Conservation (phyloP, 2,888 invertebrate species). For the Apodemia zela region DNA sequence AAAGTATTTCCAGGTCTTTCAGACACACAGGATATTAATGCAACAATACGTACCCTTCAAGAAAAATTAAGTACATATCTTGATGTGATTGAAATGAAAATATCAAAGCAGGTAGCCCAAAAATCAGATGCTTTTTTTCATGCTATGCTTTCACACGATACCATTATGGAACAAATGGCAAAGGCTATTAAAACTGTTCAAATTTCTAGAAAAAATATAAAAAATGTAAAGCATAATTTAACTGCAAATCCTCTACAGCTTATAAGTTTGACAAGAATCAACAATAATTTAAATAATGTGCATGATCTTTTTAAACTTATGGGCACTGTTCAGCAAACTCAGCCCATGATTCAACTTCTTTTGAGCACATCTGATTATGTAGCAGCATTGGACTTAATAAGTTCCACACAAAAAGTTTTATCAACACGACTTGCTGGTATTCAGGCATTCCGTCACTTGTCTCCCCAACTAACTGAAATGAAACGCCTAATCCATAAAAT, state of each 20-base stretch:
- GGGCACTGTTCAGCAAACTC: constrained; percentile 98
- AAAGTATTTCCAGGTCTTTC: constrained; percentile 89
- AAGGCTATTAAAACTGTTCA: constrained; percentile 89
- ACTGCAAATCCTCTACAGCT: constrained; percentile 90
- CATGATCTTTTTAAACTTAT: constrained; percentile 92
- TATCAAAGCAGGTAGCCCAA: constrained; percentile 94
- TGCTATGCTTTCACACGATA: constrained; percentile 98
- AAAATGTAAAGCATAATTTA: constrained; percentile 87
- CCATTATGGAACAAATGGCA: constrained; percentile 96
- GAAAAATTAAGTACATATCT: constrained; percentile 96
- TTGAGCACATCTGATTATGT: constrained; percentile 98
- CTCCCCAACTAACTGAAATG: constrained; percentile 97
- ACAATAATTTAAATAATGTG: constrained; percentile 83
- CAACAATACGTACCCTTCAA: constrained; percentile 86
- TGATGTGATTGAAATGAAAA: constrained; percentile 96
- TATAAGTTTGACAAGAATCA: constrained; percentile 84
- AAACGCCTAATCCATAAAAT: constrained; percentile 97
- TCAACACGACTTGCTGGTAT: constrained; percentile 94
- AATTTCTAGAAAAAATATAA: constrained; percentile 86
- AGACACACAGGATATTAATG: constrained; percentile 78
- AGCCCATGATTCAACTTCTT: constrained; percentile 96
- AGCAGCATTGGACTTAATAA: constrained; percentile 97
- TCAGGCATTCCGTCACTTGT: constrained; percentile 96
- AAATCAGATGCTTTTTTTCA: constrained; percentile 98
- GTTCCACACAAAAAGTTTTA: constrained; percentile 96